Evolutionary conservation across 2,113 vertebrate species (phyloP), one percentile per base, ranked within the genome.

Genomic region (Aplodontia rufa): DNA sequence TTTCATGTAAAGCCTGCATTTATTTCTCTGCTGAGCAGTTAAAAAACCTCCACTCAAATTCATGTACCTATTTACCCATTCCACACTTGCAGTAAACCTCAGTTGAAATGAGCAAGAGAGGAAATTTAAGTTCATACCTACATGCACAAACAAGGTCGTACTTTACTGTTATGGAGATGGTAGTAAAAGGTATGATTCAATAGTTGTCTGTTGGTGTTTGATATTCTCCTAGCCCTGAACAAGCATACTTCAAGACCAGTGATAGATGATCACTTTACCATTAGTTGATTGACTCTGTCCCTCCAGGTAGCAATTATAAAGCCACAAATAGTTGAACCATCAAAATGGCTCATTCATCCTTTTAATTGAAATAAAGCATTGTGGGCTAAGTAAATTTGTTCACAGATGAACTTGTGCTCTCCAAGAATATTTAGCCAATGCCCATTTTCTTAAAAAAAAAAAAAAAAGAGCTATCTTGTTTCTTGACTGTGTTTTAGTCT

Each of bases 91-190:
- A 78, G 32, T 78, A 83, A 94, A 49, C 47, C 35, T 86, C 53
- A 84, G 47, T 2, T 89, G 68, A 95, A 93, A 91, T 85, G 69
- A 93, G 45, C 42, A 58, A 87, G 62, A 89, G 86, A 80, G 79
- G 16, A 78, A 55, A 49, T 89, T 60, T 83, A 51, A 78, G 8
- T 75, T 89, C 13, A 42, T 1, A 82, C 14, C n/a, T 49, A 11
- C 5, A 17, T 69, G 42, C 32, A 58, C 83, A 95, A 90, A 62
- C 37, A 81, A 3, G 62, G 81, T 72, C 60, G 37, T 14, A 83
- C 12, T 64, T 71, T 88, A 5, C 72, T 64, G 49, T 94, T 87
- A 45, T 6, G 17, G 12, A 68, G 6, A 49, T 80, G 22, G 20
- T 68, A 69, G 68, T 90, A 53, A 90, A 94, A 66, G 35, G 0